Evolutionary conservation across 2,113 vertebrate genomes (phyloP).

Genomic region (Corythoichthys haematopterus): DNA sequence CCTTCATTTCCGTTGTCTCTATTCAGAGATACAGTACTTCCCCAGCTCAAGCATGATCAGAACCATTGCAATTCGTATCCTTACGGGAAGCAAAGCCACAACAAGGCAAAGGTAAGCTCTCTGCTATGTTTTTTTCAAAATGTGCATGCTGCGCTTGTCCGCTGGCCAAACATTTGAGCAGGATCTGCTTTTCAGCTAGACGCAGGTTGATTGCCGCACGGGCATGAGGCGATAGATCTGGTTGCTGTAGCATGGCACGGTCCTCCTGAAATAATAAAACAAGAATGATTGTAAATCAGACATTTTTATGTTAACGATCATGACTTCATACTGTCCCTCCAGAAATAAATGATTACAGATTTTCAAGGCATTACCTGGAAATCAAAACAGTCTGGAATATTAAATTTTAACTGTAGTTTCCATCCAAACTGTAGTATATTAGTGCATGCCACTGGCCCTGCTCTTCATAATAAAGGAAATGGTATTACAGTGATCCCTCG

Average conservation of each 20-base stretch:
- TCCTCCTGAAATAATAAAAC: slow-evolving; percentile 75
- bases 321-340: too few relatives aligned
- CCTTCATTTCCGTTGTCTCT: slow-evolving; percentile 67
- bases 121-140: slow-evolving; percentile 78
- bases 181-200: slow-evolving; percentile 91
- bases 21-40: slow-evolving; percentile 65
- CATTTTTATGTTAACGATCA: background rate
- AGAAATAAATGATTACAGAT: too few relatives aligned
- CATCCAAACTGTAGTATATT: too few relatives aligned
- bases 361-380: too few relatives aligned
- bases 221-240: slow-evolving; percentile 76
- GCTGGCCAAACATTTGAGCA: slow-evolving; percentile 80
- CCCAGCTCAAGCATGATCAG: slow-evolving; percentile 77
- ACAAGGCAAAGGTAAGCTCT: slow-evolving; percentile 73
- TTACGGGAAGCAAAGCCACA: slow-evolving; percentile 85
- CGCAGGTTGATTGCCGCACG: slow-evolving; percentile 84
- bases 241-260: slow-evolving; percentile 76
- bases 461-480: too few relatives aligned
- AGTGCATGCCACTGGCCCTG: too few relatives aligned
- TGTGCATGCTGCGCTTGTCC: slow-evolving; percentile 75
- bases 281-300: background rate
- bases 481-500: too few relatives aligned
- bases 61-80: slow-evolving; percentile 77
- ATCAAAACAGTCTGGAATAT: too few relatives aligned
- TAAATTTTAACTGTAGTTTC: too few relatives aligned